Base-by-base conservation (phyloP, 1,140 invertebrate genomes). In the Acromyrmex echinatior region DNA sequence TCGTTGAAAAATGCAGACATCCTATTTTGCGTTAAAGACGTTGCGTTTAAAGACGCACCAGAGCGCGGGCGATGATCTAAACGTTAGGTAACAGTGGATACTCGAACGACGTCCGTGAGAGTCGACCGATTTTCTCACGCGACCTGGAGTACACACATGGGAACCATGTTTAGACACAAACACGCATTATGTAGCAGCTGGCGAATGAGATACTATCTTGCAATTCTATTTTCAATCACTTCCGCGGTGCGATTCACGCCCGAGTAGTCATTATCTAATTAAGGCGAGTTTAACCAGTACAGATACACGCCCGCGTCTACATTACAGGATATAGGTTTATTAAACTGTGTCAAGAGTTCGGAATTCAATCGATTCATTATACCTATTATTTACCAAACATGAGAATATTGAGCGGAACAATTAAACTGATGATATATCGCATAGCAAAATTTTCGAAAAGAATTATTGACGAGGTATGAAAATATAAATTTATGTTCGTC, bases 81-180 rank as follows among this genome's bases (percentile, higher is more conserved):
- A 60, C 45, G 35, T 76, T 56, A 25, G 35, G 60, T 87, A 92
- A 91, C 85, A 85, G 80, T 85, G 68, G 63, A 87, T 92, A 77
- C 6, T 51, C 21, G 28, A 73, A 80, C 60, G 31, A 87, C 60
- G 81, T 86, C 84, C 79, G 81, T 90, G 91, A 91, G 91, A 91
- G 86, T 87, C 86, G 76, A 80, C 25, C 58, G 85, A 91, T 92
- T 92, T 92, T 92, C 90, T 90, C 91, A 92, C 88, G 90, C 78
- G 85, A 87, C 45, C 87, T 16, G 78, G 39, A 16, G 39, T 39
- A 45, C n/a, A 53, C 21, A 25, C 68, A 73, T 53, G 79, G 68
- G 62, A 85, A 79, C 49, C 39, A 12, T 25, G 65, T 51, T 87
- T 84, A 87, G 45, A 70, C 81, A 62, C 28, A 86, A 74, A 85